These are phyloP conservation scores for Montipora efflorescens DNA, from an alignment of 64 coral and sea anemone species.

Conservation along the genomic window DNA sequence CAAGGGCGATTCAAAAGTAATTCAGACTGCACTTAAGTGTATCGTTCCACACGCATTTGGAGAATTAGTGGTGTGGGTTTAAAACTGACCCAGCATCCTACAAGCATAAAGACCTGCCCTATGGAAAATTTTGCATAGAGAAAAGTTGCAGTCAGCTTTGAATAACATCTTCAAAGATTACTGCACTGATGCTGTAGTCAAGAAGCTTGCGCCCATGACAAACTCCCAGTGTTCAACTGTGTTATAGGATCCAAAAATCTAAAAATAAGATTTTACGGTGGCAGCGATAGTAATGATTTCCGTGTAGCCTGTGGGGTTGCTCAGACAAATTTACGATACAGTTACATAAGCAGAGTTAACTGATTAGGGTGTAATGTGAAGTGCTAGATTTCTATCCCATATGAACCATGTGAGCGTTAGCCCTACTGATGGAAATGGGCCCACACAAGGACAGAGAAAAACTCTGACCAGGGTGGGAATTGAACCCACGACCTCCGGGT, in stretches of 20 bases:
- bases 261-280: conserved; percentile 56
- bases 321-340: conserved; percentile 43
- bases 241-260: conserved; percentile 42
- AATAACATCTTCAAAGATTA: conserved; percentile 40
- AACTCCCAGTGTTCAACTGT: conserved; percentile 60
- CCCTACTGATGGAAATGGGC: no score
- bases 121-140: conserved; percentile 69
- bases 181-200: conserved; percentile 23
- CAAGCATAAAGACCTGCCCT: conserved; percentile 45
- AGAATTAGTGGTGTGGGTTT: conserved; percentile 52
- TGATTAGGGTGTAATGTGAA: no score
- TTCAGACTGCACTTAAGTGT: conserved; percentile 28
- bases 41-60: conserved; percentile 82
- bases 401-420: no score
- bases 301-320: conserved; percentile 46
- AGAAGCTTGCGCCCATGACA: conserved; percentile 59
- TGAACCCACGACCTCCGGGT: no score
- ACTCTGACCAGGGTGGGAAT: no score
- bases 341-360: conserved; percentile 16
- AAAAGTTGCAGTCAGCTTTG: conserved; percentile 22
- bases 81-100: conserved; percentile 12
- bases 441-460: no score
- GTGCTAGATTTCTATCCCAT: no score
- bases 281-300: conserved; percentile 46
- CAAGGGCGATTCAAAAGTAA: conserved; percentile 29